Evolutionary conservation across 2,113 vertebrate genomes (phyloP).

Genomic region (Loxodonta africana): DNA sequence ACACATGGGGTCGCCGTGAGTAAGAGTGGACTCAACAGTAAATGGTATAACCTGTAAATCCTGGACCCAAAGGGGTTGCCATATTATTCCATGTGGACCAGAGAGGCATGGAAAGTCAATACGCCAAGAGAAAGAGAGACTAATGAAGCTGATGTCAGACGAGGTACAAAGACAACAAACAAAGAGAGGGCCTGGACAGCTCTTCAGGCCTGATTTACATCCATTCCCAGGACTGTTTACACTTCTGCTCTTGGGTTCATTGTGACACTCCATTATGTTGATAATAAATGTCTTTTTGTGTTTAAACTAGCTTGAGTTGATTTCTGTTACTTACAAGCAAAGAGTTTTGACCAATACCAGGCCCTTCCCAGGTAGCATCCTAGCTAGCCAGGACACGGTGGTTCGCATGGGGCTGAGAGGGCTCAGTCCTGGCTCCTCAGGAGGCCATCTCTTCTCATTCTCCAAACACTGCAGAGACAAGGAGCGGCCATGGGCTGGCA

Average conservation of each 20-base stretch:
- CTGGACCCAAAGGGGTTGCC: not conserved
- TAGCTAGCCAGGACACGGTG: not conserved
- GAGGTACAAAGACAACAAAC: not conserved
- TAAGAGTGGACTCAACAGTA: not conserved
- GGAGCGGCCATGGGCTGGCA: not conserved
- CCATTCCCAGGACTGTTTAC: not conserved
- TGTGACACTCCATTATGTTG: conserved; percentile 18
- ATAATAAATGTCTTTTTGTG: not conserved
- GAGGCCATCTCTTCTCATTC: not conserved
- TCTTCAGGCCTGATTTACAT: not conserved
- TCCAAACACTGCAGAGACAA: not conserved
- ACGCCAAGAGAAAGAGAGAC: not conserved
- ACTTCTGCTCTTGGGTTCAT: not conserved
- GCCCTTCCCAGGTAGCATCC: not conserved
- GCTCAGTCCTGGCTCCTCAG: not conserved
- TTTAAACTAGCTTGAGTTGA: conserved; percentile 6
- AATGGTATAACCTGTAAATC: not conserved
- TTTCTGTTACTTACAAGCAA: conserved; percentile 11
- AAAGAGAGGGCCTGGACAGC: not conserved
- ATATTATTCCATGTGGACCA: not conserved
- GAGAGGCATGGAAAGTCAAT: not conserved
- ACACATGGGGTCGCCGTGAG: not conserved
- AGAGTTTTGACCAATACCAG: not conserved
- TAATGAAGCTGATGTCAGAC: not conserved
- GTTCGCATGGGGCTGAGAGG: not conserved